These are phyloP conservation scores for Xenotilapia caudafasciata DNA, from an alignment of 2,113 vertebrate genomes.

Conservation along the genomic window DNA sequence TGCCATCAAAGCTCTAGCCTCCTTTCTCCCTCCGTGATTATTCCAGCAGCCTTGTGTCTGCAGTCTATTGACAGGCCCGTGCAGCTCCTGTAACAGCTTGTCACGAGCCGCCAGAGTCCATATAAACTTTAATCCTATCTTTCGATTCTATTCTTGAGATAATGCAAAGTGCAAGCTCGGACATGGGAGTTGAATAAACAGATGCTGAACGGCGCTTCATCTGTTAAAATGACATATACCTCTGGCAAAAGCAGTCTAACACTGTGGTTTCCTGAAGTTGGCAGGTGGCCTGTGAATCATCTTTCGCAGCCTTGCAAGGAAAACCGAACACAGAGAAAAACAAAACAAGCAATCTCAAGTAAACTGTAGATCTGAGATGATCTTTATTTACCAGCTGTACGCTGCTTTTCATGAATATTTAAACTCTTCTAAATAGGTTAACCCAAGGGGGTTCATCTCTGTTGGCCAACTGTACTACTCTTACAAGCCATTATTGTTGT, in stretches of 20 bases:
- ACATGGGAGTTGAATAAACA: conserved; percentile 8
- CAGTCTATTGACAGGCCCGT: conserved; percentile 20
- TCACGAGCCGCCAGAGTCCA: conserved; percentile 14
- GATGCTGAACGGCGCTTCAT: not conserved
- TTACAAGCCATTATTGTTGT: conserved; percentile 42
- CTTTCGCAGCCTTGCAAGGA: not conserved
- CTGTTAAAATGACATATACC: not conserved
- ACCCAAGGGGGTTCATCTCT: conserved; percentile 22
- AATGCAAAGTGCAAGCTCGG: not conserved
- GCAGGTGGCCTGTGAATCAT: conserved; percentile 29
- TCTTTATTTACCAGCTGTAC: conserved; percentile 18
- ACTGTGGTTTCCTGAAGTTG: conserved; percentile 51
- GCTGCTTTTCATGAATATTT: conserved; percentile 29
- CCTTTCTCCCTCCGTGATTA: conserved; percentile 6
- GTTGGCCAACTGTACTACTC: conserved; percentile 25
- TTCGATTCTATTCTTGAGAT: not conserved
- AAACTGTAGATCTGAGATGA: not conserved
- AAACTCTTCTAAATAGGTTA: conserved; percentile 12
- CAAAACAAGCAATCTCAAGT: not conserved
- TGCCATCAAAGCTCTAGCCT: conserved; percentile 39
- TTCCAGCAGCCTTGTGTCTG: not conserved
- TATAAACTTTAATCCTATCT: conserved; percentile 9
- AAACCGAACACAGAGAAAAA: not conserved
- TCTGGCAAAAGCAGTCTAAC: conserved; percentile 1
- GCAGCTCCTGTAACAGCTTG: conserved; percentile 19